Base-by-base conservation (phyloP, 1,140 invertebrate species). In the Sitophilus oryzae region DNA sequence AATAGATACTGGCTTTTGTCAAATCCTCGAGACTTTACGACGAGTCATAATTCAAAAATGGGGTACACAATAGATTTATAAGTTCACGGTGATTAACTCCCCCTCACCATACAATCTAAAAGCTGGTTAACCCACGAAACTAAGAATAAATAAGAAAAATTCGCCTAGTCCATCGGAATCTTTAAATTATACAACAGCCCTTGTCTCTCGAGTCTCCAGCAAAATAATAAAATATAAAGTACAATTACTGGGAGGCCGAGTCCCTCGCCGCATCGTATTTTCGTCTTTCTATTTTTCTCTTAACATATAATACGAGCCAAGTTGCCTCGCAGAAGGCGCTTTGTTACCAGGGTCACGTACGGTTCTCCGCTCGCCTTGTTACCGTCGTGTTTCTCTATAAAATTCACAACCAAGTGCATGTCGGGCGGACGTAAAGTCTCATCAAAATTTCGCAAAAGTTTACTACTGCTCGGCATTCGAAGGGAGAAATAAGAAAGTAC, bases 361-460 rank as follows among this genome's bases (percentile, higher is more conserved):
- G 11, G 11, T 6, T n/a, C n/a, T n/a, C 25, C 25, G 25, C 5
- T 30, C 25, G 25, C 25, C 25, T 30, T 30, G 25, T 30, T 30
- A 30, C 25, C 25, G 25, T 11, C 25, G 11, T 30, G 25, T 30
- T 11, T 30, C 25, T 30, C 25, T 30, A 30, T 30, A 30, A 30
- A 30, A 30, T 30, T 30, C 45, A 40, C 47, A 40, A 49, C 35
- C 11, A 49, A 49, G 36, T 49, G 35, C 47, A 49, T 49, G 47
- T 40, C 40, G 35, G 19, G 6, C 35, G 18, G 38, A 23, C 49
- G 40, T 51, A 51, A 51, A 51, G 49, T 51, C 38, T 43, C 37
- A 51, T 51, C 49, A 51, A 37, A 43, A 51, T 37, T 51, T 51
- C 38, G 38, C 49, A 18, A 51, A 51, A 51, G 38, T 51, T 51